A percentile compares a stretch with the other conserved stretches of the same genome.
Conservation (phyloP, 2,113 vertebrate species). For the Puntigrus tetrazona region DNA sequence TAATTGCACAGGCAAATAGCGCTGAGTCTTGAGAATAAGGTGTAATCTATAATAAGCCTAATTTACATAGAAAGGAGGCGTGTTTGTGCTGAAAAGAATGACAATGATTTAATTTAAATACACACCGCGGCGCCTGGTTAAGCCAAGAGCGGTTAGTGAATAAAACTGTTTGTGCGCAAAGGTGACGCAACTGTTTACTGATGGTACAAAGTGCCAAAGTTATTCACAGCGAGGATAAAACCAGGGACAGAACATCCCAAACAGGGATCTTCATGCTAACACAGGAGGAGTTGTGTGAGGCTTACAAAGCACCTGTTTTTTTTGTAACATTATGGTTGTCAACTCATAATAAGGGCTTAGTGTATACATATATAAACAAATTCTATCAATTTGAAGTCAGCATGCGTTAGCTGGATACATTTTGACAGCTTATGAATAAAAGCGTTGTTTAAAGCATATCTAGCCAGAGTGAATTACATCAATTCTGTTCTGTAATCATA, state of each 20-base stretch:
- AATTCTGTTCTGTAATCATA: conserved; percentile 65
- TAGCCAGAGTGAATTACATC: conserved; percentile 66
- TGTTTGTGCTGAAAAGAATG: conserved; percentile 28
- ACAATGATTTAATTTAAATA: conserved; percentile 31
- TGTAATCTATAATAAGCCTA: conserved; percentile 21
- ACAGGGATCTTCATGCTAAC: neutral
- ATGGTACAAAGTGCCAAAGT: neutral
- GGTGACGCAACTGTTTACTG: neutral
- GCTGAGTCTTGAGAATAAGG: conserved; percentile 20
- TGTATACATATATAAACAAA: conserved; percentile 66
- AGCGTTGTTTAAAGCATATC: conserved; percentile 67
- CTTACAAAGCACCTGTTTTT: neutral
- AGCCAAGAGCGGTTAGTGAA: neutral
- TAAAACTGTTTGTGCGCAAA: neutral
- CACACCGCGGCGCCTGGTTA: neutral
- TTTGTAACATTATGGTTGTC: neutral
- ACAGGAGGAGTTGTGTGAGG: neutral
- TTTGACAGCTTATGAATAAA: conserved; percentile 76
- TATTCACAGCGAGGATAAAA: conserved; percentile 1
- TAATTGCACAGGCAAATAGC: conserved; percentile 28
- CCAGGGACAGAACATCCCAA: neutral
- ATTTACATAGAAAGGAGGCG: conserved; percentile 36
- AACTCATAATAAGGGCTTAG: conserved; percentile 33
- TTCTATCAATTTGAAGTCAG: conserved; percentile 66
- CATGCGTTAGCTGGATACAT: conserved; percentile 69